Evolutionary conservation across 2,113 vertebrate genomes (phyloP).

Genomic region (Nibea albiflora): DNA sequence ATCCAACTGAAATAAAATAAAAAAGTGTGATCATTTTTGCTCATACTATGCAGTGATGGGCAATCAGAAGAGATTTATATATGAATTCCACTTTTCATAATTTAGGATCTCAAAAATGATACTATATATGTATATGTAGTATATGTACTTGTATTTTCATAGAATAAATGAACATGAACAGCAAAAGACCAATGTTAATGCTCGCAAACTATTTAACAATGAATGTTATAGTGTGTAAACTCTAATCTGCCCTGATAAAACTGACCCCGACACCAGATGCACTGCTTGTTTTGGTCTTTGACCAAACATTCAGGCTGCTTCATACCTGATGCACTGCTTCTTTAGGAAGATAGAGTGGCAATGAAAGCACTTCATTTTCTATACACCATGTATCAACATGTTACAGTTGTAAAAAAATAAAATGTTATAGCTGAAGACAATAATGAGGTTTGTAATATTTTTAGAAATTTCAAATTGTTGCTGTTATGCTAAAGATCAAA

Average conservation of each 20-base stretch:
- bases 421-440: conserved; percentile 23
- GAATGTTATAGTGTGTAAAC: neutral
- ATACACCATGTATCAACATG: conserved; percentile 5
- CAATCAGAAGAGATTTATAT: neutral
- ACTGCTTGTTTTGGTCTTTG: conserved; percentile 16
- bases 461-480: conserved; percentile 19
- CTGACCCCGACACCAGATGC: conserved; percentile 1
- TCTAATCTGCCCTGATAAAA: neutral
- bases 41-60: neutral
- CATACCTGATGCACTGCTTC: conserved; percentile 5
- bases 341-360: neutral
- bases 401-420: conserved; percentile 32
- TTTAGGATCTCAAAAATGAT: neutral
- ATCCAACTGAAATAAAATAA: neutral
- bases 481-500: conserved; percentile 6
- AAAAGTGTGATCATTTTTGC: neutral
- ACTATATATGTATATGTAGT: neutral
- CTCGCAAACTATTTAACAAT: neutral
- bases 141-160: conserved; percentile 41
- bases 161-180: conserved; percentile 3
- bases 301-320: conserved; percentile 45
- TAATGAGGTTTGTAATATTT: conserved; percentile 29
- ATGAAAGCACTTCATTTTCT: conserved; percentile 23
- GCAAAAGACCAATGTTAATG: conserved; percentile 7
- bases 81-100: conserved; percentile 19